Conservation (phyloP, 2,113 vertebrate species). For the Alosa alosa region DNA sequence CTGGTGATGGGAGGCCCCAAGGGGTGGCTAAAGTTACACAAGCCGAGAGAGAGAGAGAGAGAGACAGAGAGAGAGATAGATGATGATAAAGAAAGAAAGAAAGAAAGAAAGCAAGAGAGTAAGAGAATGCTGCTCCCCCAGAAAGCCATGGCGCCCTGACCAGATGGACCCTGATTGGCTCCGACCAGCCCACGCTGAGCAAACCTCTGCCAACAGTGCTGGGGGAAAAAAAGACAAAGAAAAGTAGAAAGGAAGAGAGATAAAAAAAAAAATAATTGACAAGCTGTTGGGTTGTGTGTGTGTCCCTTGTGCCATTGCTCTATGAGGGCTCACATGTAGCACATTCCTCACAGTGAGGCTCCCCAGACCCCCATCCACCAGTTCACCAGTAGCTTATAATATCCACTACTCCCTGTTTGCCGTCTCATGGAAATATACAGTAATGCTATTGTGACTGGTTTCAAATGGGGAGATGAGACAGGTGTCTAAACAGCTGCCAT, state of each 20-base stretch:
- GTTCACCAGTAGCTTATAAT: not conserved
- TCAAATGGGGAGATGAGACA: not conserved
- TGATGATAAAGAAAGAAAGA: not conserved
- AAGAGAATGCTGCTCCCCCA: not conserved
- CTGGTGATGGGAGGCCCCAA: slow-evolving; percentile 25
- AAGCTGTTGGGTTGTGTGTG: not conserved
- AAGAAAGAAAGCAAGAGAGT: not conserved
- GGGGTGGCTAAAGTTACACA: slow-evolving; percentile 24
- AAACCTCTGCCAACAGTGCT: slow-evolving; percentile 23
- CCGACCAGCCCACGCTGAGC: slow-evolving; percentile 22
- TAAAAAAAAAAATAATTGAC: not conserved
- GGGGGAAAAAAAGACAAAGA: slow-evolving; percentile 22
- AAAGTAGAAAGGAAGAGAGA: not conserved
- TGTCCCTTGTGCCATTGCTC: not conserved
- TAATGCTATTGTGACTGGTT: not conserved
- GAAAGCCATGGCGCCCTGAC: slow-evolving; percentile 27
- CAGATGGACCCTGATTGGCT: slow-evolving; percentile 29
- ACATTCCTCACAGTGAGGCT: not conserved
- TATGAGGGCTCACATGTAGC: not conserved
- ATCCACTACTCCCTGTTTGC: not conserved
- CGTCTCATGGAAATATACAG: not conserved
- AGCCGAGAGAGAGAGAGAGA: not conserved
- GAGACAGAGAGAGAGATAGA: not conserved
- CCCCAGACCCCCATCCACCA: not conserved
- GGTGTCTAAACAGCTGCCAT: slow-evolving; percentile 6